A percentile compares a stretch with the other conserved stretches of the same genome.
These are phyloP conservation scores for Leptopilina boulardi DNA, from an alignment of 1,140 invertebrate genomes.

Conservation along the genomic window DNA sequence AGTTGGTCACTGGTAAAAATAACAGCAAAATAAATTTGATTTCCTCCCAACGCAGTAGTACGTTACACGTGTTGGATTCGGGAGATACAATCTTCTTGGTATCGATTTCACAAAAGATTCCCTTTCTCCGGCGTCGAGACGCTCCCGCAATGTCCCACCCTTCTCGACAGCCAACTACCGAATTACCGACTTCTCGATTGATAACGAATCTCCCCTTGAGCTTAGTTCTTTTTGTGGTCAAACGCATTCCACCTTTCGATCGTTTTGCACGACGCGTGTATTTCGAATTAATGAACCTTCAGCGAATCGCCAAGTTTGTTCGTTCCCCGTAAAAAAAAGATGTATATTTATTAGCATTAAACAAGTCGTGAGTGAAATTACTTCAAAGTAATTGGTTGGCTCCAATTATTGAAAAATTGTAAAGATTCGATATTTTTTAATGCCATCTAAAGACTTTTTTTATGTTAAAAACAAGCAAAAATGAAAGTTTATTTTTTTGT, in stretches of 20 bases:
- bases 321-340: neutral
- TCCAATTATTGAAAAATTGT: neutral
- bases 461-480: no score
- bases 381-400: neutral
- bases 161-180: constrained; percentile 54
- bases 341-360: neutral
- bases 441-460: no score
- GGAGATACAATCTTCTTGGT: constrained; percentile 71
- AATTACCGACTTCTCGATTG: constrained; percentile 53
- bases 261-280: constrained; percentile 27
- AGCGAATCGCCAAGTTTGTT: constrained; percentile 3
- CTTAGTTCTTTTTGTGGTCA: constrained; percentile 8
- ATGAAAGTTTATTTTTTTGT: no score
- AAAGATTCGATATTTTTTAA: no score
- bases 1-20: constrained; percentile 49
- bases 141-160: constrained; percentile 46
- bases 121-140: constrained; percentile 51
- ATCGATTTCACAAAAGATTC: constrained; percentile 73
- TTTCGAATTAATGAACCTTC: constrained; percentile 28
- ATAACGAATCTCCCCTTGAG: constrained; percentile 45
- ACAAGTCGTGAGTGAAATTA: neutral
- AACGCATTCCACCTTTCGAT: constrained; percentile 22
- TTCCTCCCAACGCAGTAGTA: constrained; percentile 70
- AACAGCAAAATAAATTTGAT: constrained; percentile 70
- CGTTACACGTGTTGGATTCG: constrained; percentile 74